phyloP scores from a whole-genome alignment of 2,113 vertebrate genomes.

The Leptodactylus fuscus region DNA sequence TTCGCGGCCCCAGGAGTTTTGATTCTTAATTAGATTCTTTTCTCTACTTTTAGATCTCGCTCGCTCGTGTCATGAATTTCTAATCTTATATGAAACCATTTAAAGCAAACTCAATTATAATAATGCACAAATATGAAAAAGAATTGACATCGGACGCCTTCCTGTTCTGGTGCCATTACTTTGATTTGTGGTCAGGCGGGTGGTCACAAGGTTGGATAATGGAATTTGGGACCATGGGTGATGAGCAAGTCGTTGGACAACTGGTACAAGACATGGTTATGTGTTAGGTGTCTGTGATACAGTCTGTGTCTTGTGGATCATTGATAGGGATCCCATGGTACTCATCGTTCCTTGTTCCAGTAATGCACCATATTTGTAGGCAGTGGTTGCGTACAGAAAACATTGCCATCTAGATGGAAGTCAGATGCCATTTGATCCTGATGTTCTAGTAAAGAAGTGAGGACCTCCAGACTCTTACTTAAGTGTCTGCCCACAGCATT shows the following conservation, averaged over 20 bases:
- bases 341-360: too few species aligned
- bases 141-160: not conserved
- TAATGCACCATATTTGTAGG: too few species aligned
- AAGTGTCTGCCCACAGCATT: too few species aligned
- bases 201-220: not conserved
- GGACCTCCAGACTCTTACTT: too few species aligned
- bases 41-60: not conserved
- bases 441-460: too few species aligned
- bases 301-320: not conserved
- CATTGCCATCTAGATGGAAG: too few species aligned
- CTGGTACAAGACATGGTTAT: too few species aligned
- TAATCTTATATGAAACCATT: slow-evolving; percentile 27
- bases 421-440: too few species aligned
- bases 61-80: slow-evolving; percentile 21
- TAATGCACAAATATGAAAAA: not conserved
- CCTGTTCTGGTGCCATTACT: not conserved
- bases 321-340: too few species aligned
- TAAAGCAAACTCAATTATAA: slow-evolving; percentile 36
- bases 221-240: not conserved
- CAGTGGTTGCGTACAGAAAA: too few species aligned
- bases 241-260: too few species aligned
- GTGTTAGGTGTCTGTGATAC: not conserved
- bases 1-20: slow-evolving; percentile 13
- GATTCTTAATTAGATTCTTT: slow-evolving; percentile 36
- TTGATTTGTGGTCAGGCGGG: not conserved